Evolutionary conservation across 1,140 invertebrate species (phyloP), one percentile per base, ranked within the genome.

Genomic region (Pollicipes pollicipes): DNA sequence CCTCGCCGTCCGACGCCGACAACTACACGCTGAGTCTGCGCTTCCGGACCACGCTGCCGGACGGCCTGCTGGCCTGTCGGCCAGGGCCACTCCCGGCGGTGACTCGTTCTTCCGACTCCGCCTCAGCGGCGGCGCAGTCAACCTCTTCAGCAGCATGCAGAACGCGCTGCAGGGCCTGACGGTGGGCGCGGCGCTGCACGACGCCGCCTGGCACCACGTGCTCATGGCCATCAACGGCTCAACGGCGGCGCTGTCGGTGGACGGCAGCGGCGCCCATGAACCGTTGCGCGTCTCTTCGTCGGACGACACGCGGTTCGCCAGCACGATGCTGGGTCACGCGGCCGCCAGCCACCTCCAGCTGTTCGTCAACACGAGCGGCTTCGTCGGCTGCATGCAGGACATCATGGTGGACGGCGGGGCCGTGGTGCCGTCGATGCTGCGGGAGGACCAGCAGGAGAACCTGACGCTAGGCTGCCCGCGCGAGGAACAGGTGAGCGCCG

Each of bases 301-400:
- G 3, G 24, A 64, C 6, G 24, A 64, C 24, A 24, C 27, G 10
- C 63, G 63, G 21, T 27, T 64, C 24, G 24, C 63, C 24, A n/a
- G 21, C 63, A 64, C 63, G 24, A 4, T 64, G 63, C 63, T 64
- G 24, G 63, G 63, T 21, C 27, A 35, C 6, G 35, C 35, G 35
- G 35, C 35, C 6, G 6, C 6, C 35, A 35, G 35, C 35, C 35
- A 17, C 6, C 35, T 35, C 35, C 35, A 35, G 35, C 35, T 35
- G 35, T 17, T 35, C 6, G 6, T 35, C 35, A 35, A 35, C 35
- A 35, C 35, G 6, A 35, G 35, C 35, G 35, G 35, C 35, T 92
- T 93, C 78, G 87, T 93, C 27, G 94, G 94, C 3, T 97, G 95
- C 78, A 88, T 93, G 78, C 88, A 95, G 79, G 93, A 97, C 78